A percentile compares a stretch with the other conserved stretches of the same genome.
Evolutionary conservation across 2,113 vertebrate genomes (phyloP).

Genomic region (Silurus glanis): DNA sequence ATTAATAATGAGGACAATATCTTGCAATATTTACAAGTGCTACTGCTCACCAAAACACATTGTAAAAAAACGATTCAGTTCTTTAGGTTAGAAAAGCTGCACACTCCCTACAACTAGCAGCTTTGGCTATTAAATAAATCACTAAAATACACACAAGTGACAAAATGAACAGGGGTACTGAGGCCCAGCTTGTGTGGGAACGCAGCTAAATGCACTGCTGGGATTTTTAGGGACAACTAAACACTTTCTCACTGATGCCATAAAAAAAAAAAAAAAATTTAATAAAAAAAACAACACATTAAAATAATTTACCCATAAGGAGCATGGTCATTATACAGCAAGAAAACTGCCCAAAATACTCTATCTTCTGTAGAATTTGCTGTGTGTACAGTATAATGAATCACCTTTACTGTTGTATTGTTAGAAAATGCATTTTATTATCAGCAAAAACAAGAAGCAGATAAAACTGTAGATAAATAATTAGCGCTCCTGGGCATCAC

Average conservation of each 20-base stretch:
- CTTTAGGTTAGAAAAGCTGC: neutral
- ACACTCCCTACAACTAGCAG: neutral
- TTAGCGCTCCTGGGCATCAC: too few relatives aligned
- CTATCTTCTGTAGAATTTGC: neutral
- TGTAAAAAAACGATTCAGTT: neutral
- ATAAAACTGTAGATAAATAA: too few relatives aligned
- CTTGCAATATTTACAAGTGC: neutral
- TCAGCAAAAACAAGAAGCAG: neutral
- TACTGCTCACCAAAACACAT: neutral
- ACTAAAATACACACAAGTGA: neutral
- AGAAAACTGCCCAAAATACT: neutral
- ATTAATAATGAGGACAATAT: conserved; percentile 10
- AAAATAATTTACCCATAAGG: neutral
- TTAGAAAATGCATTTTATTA: neutral
- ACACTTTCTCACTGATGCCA: neutral
- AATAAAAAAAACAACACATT: neutral
- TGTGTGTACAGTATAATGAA: neutral
- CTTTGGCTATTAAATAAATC: neutral
- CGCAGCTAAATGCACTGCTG: neutral
- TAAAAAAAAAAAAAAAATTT: too few relatives aligned
- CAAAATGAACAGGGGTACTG: neutral
- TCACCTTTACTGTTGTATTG: too few relatives aligned
- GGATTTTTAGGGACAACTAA: neutral
- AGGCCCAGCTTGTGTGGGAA: neutral
- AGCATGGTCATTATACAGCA: neutral